Percentiles rank a stretch among this genome's conserved stretches.
phyloP scores from a whole-genome alignment of 1,140 invertebrate genomes.

The Oryctes rhinoceros region DNA sequence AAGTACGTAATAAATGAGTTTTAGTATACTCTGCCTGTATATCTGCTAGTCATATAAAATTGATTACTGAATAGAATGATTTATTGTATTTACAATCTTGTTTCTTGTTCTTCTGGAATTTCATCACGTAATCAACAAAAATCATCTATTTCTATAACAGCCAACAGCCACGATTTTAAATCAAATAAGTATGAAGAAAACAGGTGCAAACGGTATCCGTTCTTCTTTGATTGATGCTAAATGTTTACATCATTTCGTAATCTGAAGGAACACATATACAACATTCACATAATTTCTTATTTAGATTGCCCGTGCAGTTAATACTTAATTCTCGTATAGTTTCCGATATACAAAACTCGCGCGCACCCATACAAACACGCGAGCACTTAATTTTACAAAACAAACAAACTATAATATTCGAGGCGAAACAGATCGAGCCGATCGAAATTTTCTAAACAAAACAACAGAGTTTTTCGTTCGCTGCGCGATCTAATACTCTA shows the following conservation, averaged over 20 bases:
- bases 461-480: conserved; percentile 7
- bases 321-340: conserved; percentile 1
- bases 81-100: no score
- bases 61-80: no score
- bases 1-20: no score
- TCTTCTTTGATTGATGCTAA: not conserved
- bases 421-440: not conserved
- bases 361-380: not conserved
- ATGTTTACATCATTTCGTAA: not conserved
- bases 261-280: not conserved
- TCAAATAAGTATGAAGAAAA: not conserved
- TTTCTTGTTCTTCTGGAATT: no score
- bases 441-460: conserved; percentile 3
- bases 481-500: no score
- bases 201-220: not conserved
- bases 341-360: not conserved
- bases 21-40: no score
- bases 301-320: not conserved
- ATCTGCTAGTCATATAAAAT: no score
- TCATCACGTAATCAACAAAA: no score
- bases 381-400: conserved; percentile 18
- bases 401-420: conserved; percentile 19
- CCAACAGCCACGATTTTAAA: not conserved
- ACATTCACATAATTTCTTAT: not conserved
- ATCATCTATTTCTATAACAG: not conserved